Conservation (phyloP, 2,888 invertebrate genomes). For the Imbricaverruca yamaguchii region DNA sequence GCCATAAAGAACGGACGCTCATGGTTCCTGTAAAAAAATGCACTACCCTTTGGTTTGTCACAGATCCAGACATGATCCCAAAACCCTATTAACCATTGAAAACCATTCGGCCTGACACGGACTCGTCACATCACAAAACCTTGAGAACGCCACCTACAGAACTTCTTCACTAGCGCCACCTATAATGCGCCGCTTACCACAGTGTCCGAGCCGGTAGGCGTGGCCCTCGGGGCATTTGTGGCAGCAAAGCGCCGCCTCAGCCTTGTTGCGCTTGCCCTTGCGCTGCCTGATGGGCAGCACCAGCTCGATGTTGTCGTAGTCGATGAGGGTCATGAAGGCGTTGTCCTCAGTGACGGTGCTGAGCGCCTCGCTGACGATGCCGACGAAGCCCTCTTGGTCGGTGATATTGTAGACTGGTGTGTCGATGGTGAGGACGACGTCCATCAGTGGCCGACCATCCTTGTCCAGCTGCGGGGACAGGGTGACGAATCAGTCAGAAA, state of each 20-base stretch:
- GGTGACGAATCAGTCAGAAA: neutral
- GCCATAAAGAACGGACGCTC: no score
- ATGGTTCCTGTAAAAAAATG: no score
- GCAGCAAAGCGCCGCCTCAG: slow-evolving; percentile 33
- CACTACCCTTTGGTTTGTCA: no score
- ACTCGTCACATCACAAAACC: no score
- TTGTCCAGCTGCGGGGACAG: slow-evolving; percentile 28
- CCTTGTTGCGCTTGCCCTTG: slow-evolving; percentile 28
- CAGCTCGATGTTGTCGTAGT: slow-evolving; percentile 34
- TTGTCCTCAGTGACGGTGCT: slow-evolving; percentile 33
- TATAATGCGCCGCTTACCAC: slow-evolving; percentile 29
- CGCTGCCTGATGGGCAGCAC: slow-evolving; percentile 30
- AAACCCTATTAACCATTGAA: no score
- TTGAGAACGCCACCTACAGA: no score
- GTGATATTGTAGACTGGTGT: slow-evolving; percentile 34
- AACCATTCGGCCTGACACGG: no score
- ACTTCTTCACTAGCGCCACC: neutral
- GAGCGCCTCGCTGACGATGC: slow-evolving; percentile 33
- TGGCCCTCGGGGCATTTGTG: slow-evolving; percentile 33
- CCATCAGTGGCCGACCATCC: slow-evolving; percentile 31
- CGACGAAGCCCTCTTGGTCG: slow-evolving; percentile 33
- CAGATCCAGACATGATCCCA: no score
- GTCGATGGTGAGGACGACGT: slow-evolving; percentile 34
- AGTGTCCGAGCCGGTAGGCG: slow-evolving; percentile 34
- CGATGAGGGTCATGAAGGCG: slow-evolving; percentile 34